A percentile compares a stretch with the other conserved stretches of the same genome.
Evolutionary conservation across 2,888 invertebrate species (phyloP).

Genomic region (Nasonovia ribisnigri): DNA sequence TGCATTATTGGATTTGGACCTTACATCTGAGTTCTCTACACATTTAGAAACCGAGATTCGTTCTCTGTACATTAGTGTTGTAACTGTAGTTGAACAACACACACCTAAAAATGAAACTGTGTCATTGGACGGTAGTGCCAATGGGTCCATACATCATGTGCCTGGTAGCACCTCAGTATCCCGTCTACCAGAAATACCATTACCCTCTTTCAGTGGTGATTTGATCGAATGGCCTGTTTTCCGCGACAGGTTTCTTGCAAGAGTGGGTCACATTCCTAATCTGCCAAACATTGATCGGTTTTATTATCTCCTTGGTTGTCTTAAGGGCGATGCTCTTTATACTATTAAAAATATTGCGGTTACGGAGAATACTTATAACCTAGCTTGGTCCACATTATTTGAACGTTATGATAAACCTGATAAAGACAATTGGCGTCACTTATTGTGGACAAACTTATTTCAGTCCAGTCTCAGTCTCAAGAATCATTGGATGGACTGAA

Average conservation of each 20-base stretch:
- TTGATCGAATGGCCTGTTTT: not conserved
- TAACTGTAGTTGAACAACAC: too few species aligned
- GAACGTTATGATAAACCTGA: not conserved
- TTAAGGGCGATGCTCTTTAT: not conserved
- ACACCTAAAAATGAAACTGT: too few species aligned
- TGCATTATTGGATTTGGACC: not conserved
- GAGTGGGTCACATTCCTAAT: too few species aligned
- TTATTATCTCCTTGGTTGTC: not conserved
- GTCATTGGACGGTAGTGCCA: not conserved
- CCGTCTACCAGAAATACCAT: not conserved
- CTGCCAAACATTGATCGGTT: not conserved
- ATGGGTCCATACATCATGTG: not conserved
- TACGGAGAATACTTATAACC: not conserved
- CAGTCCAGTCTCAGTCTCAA: not conserved
- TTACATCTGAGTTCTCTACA: not conserved
- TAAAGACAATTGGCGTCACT: not conserved
- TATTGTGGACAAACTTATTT: not conserved
- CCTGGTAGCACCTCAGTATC: too few species aligned
- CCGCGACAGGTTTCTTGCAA: not conserved
- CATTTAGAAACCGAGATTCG: not conserved
- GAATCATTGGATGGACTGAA: not conserved
- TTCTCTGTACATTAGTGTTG: not conserved
- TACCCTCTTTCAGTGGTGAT: not conserved
- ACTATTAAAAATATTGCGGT: not conserved
- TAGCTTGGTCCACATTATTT: not conserved